Evolutionary conservation across 2,113 vertebrate genomes (phyloP).

Genomic region (Brachirus orientalis): DNA sequence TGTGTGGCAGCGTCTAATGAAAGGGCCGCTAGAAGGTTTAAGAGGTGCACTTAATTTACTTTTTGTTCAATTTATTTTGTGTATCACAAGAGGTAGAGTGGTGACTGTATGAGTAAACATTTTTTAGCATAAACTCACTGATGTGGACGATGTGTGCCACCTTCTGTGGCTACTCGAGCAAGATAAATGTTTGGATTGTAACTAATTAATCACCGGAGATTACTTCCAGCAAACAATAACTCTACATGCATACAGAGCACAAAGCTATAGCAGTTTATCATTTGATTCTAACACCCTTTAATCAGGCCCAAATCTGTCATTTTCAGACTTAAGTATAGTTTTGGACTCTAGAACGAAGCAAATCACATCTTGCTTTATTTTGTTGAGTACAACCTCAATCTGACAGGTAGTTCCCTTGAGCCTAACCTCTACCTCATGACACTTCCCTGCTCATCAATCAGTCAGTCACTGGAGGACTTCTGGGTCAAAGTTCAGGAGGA

Average conservation of each 20-base stretch:
- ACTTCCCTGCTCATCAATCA: conserved; percentile 73
- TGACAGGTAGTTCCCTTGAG: conserved; percentile 50
- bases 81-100: conserved; percentile 44
- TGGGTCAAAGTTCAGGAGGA: conserved; percentile 53
- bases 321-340: conserved; percentile 22
- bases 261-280: background rate
- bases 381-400: conserved; percentile 36
- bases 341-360: conserved; percentile 1
- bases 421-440: conserved; percentile 39
- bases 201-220: conserved; percentile 30
- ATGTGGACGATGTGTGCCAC: conserved; percentile 24
- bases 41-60: conserved; percentile 62
- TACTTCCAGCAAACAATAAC: conserved; percentile 9
- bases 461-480: conserved; percentile 62
- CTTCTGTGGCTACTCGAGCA: conserved; percentile 4
- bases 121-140: conserved; percentile 34
- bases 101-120: conserved; percentile 34
- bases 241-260: background rate
- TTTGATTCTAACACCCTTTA: conserved; percentile 20
- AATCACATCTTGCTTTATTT: conserved; percentile 27
- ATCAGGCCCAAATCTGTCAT: conserved; percentile 24
- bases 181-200: conserved; percentile 7
- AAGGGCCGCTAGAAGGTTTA: conserved; percentile 51
- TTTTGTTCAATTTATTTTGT: conserved; percentile 63
- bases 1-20: conserved; percentile 58